phyloP scores from a whole-genome alignment of 2,797 vertebrate genomes.

The Takifugu ocellatus region DNA sequence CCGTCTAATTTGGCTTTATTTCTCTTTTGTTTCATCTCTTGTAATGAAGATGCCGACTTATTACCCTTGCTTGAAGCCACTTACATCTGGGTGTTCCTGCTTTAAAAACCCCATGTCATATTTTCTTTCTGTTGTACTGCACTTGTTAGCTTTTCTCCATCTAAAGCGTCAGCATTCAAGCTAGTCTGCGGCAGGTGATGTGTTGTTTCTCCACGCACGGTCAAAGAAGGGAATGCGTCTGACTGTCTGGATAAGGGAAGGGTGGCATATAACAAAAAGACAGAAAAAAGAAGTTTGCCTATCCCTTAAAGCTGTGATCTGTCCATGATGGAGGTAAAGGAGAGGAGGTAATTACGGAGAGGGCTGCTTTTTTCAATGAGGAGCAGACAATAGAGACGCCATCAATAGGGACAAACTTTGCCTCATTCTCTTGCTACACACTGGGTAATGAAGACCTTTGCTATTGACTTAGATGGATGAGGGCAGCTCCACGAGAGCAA shows the following conservation, averaged over 20 bases:
- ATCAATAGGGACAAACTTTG: constrained; percentile 75
- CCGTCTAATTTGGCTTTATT: constrained; percentile 21
- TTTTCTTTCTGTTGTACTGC: too few species aligned
- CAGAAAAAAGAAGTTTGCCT: constrained; percentile 33
- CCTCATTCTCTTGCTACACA: constrained; percentile 58
- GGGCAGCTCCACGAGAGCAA: constrained; percentile 51
- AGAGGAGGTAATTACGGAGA: constrained; percentile 69
- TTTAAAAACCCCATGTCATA: too few species aligned
- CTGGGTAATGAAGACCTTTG: constrained; percentile 77
- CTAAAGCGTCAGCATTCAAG: too few species aligned
- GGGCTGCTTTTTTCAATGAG: constrained; percentile 41
- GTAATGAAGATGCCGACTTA: background rate
- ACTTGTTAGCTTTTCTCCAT: too few species aligned
- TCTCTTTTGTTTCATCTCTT: constrained; percentile 16
- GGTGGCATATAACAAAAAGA: too few species aligned
- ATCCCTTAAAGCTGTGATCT: constrained; percentile 60
- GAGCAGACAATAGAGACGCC: constrained; percentile 71
- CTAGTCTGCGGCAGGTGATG: too few species aligned
- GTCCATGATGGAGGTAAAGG: constrained; percentile 46
- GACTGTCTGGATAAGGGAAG: too few species aligned
- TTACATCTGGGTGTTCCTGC: too few species aligned
- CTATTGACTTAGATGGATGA: constrained; percentile 74
- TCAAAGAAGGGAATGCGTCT: too few species aligned
- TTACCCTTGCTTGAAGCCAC: too few species aligned
- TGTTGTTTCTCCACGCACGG: too few species aligned